Percentiles rank a stretch among this genome's conserved stretches.
Evolutionary conservation across 2,888 invertebrate genomes (phyloP).

Genomic region (Abrostola tripartita): DNA sequence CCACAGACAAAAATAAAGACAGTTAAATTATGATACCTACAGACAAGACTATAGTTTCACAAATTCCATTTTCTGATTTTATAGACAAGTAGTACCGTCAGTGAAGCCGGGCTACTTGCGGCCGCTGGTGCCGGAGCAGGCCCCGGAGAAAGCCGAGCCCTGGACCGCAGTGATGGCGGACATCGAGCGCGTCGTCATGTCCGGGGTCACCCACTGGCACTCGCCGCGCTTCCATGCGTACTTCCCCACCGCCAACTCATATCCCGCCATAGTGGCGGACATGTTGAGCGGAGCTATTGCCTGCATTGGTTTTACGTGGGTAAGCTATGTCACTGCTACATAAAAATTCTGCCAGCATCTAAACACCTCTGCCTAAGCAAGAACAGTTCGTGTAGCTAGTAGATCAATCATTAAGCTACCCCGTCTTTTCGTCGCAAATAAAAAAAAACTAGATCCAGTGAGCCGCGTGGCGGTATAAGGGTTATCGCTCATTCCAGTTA

Average conservation of each 20-base stretch:
- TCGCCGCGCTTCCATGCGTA: conserved; percentile 98
- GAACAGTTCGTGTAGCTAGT: no score
- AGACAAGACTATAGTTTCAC: background rate
- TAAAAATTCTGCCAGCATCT: background rate
- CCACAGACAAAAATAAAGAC: no score
- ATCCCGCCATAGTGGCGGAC: conserved; percentile 97
- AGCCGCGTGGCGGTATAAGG: no score
- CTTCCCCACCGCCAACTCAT: conserved; percentile 97
- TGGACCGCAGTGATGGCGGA: conserved; percentile 98
- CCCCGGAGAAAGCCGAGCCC: conserved; percentile 94
- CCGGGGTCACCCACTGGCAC: conserved; percentile 99
- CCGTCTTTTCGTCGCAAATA: no score
- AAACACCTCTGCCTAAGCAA: background rate
- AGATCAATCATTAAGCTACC: no score
- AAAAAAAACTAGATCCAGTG: no score
- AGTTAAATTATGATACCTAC: no score
- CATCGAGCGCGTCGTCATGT: conserved; percentile 98
- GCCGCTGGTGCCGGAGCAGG: conserved; percentile 94
- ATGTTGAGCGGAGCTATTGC: conserved; percentile 98
- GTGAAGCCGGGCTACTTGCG: conserved; percentile 98
- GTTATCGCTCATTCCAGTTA: no score
- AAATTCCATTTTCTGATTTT: conserved; percentile 43
- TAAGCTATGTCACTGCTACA: conserved; percentile 71
- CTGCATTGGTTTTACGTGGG: conserved; percentile 99
- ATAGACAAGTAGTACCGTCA: conserved; percentile 94